Conservation (phyloP, 2,888 invertebrate genomes). For the Tanypteryx hageni region DNA sequence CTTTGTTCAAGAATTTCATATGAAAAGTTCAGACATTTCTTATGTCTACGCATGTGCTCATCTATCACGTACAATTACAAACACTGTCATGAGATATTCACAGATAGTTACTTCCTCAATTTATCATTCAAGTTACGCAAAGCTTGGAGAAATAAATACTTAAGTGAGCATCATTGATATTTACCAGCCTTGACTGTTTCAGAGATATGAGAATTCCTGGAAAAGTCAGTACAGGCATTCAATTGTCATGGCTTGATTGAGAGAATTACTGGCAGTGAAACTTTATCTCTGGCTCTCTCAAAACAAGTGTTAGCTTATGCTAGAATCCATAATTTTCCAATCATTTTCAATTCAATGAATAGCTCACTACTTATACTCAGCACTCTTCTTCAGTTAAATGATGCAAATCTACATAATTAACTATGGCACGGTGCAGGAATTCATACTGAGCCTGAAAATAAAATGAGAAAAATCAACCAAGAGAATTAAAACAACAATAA, state of each 20-base stretch:
- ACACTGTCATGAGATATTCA: constrained; percentile 50
- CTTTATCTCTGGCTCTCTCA: neutral
- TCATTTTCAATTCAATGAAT: neutral
- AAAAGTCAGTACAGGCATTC: neutral
- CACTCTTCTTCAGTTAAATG: constrained; percentile 80
- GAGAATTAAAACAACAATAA: neutral
- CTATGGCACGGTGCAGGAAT: constrained; percentile 93
- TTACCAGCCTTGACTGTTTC: neutral
- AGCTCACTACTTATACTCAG: constrained; percentile 49
- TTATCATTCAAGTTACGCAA: constrained; percentile 54
- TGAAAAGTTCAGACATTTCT: constrained; percentile 22
- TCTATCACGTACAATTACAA: constrained; percentile 41
- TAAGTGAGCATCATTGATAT: constrained; percentile 44
- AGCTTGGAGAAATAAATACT: constrained; percentile 53
- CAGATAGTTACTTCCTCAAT: constrained; percentile 12
- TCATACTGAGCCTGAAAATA: constrained; percentile 90
- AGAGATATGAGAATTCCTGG: constrained; percentile 8
- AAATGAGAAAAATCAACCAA: constrained; percentile 61
- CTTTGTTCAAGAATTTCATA: constrained; percentile 22
- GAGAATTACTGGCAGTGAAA: constrained; percentile 52
- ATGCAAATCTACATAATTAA: constrained; percentile 92
- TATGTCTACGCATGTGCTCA: neutral
- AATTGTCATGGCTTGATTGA: constrained; percentile 32
- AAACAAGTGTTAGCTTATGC: neutral
- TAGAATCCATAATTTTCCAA: neutral